A percentile compares a stretch with the other conserved stretches of the same genome.
Evolutionary conservation across 2,888 invertebrate species (phyloP).

Genomic region (Gisinianus flammeolus): DNA sequence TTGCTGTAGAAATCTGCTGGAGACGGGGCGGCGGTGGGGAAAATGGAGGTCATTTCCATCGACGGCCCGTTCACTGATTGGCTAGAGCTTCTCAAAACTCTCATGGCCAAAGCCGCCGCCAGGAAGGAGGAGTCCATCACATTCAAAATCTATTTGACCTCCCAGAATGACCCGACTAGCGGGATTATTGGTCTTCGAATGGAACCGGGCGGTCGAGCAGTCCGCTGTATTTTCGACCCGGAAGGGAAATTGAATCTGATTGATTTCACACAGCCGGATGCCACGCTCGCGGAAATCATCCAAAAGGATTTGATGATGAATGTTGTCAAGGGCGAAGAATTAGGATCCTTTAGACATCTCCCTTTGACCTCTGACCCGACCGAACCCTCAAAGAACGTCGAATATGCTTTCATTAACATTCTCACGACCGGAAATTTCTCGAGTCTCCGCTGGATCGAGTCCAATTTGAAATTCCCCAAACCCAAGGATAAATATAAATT

Average conservation of each 20-base stretch:
- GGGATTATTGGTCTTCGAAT: constrained; percentile 90
- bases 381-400: constrained; percentile 43
- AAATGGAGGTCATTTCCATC: too few species aligned
- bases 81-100: constrained; percentile 79
- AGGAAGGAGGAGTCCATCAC: constrained; percentile 62
- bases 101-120: constrained; percentile 69
- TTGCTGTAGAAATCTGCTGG: too few species aligned
- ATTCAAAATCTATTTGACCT: constrained; percentile 20
- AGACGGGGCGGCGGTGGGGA: too few species aligned
- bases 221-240: constrained; percentile 65
- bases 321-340: constrained; percentile 66
- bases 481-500: background rate
- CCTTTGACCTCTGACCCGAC: constrained; percentile 60
- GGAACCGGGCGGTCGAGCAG: constrained; percentile 85
- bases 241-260: background rate
- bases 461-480: constrained; percentile 67
- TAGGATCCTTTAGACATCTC: constrained; percentile 78
- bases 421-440: constrained; percentile 90
- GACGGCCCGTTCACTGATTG: constrained; percentile 68
- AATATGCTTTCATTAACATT: constrained; percentile 92
- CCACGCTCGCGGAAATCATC: too few species aligned
- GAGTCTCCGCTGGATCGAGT: constrained; percentile 91
- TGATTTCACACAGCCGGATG: too few species aligned
- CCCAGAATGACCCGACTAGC: too few species aligned
- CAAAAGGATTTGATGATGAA: constrained; percentile 44